phyloP scores from a whole-genome alignment of 1,140 invertebrate genomes.

The Sesamia nonagrioides region DNA sequence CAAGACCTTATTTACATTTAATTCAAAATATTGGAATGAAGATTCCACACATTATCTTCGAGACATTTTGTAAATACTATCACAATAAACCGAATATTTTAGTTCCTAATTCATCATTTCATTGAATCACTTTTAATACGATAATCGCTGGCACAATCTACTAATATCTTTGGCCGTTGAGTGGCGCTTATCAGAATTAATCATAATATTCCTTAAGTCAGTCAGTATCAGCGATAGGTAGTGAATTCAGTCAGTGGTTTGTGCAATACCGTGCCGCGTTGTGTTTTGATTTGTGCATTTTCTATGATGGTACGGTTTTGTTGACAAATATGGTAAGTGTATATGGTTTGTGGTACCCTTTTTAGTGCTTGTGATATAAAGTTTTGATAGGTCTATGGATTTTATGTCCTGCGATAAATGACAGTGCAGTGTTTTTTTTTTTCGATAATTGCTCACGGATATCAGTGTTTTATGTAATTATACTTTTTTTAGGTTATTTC shows the following conservation, averaged over 20 bases:
- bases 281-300: slow-evolving; percentile 43
- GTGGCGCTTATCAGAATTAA: slow-evolving; percentile 58
- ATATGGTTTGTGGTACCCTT: not conserved
- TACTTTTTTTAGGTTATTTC: not conserved
- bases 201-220: slow-evolving; percentile 18
- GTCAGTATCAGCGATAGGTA: not conserved
- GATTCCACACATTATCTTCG: not conserved
- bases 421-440: not conserved
- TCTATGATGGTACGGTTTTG: slow-evolving; percentile 26
- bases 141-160: slow-evolving; percentile 67
- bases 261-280: slow-evolving; percentile 5
- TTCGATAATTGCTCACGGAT: not conserved
- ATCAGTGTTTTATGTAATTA: not conserved
- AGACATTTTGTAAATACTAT: not conserved
- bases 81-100: slow-evolving; percentile 13
- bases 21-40: no score
- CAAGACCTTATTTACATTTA: no score
- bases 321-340: slow-evolving; percentile 51
- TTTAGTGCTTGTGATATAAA: not conserved
- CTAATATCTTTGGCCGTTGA: slow-evolving; percentile 60
- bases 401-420: not conserved
- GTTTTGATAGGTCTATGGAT: no score
- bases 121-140: slow-evolving; percentile 55
- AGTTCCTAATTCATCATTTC: slow-evolving; percentile 55
- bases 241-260: not conserved